Base-by-base conservation (phyloP, 2,113 vertebrate genomes). In the Origma solitaria region DNA sequence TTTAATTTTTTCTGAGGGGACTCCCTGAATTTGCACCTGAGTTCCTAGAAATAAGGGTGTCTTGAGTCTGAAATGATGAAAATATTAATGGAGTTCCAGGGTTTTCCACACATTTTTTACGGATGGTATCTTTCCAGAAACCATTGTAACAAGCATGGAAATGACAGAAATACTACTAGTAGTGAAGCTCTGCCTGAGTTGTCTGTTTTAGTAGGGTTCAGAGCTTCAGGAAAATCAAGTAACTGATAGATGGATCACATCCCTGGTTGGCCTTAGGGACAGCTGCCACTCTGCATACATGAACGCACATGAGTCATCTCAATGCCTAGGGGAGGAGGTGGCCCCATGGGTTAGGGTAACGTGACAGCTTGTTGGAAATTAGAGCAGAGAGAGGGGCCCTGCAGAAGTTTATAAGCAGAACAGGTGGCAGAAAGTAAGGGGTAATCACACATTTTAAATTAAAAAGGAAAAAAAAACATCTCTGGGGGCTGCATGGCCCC, bases 281-380 rank as follows among this genome's bases (percentile, higher is more conserved):
- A 95, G 93, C 83, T 97, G 94, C 69, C 75, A 69, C 91, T 76
- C 47, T 60, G 53, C 57, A 89, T 31, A 84, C 70, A 87, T 87
- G 78, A 96, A 76, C 77, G 89, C 93, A 87, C 25, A 47, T 7
- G 20, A 91, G 89, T 58, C 58, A 73, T 86, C 76, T 50, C 86
- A 92, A 19, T 77, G 91, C 87, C 81, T 33, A 3, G 5, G 89
- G 94, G 73, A 96, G 84, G 57, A 87, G 65, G 45, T 50, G 80
- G 84, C 73, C 69, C 81, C 78, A 50, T n/a, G 77, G 40, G 58
- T 76, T 50, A 80, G 54, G 58, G 78, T 61, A 95, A 85, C 24
- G 33, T 33, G 71, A 92, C 95, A 95, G 94, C 73, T 95, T 96
- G 87, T 6, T 73, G 71, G 45, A 85, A 94, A 94, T 90, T 14